Base-by-base conservation (phyloP, 2,888 invertebrate species). In the Actias luna region DNA sequence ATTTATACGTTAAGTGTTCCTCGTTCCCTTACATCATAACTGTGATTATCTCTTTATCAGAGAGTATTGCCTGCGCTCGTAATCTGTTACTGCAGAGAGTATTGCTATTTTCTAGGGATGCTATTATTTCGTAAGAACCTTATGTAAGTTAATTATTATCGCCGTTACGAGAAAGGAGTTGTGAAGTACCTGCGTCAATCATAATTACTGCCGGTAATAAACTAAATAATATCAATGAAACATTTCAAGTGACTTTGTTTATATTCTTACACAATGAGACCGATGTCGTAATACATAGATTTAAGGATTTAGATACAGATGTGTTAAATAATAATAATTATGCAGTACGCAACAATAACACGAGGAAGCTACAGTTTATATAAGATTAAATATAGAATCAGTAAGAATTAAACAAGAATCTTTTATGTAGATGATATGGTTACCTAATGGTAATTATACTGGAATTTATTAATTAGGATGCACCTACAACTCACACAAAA, bases 151-250 rank as follows among this genome's bases (percentile, higher is more conserved):
- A 55, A 29, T 55, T 29, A 29, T 55, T 55, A 55, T 29, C 16
- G 14, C 10, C 55, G n/a, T 55, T 55, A 55, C 55, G 29, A 29
- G 29, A 55, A 55, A 55, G 27, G 55, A 29, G 55, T 55, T 29
- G 5, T 29, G n/a, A 29, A 29, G 55, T 16, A 2, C 16, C 16
- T n/a, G 29, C 29, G 55, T 55, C 29, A 29, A 14, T 29, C 14
- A 27, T 27, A 55, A 29, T 55, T 29, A 55, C 5, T n/a, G 16
- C n/a, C 29, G n/a, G 7, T 55, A 7, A 29, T 55, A n/a, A 29
- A 29, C 16, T 29, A 5, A 29, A 29, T n/a, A 29, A 55, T 29
- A 55, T 16, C 55, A 8, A 29, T 55, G 29, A 29, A 55, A 29
- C 55, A n/a, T 55, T 29, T 55, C 8, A n/a, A 55, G 55, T 1